These are phyloP conservation scores for Dyspetes luteomarginatus DNA, from an alignment of 2,888 invertebrate species.

Conservation along the genomic window DNA sequence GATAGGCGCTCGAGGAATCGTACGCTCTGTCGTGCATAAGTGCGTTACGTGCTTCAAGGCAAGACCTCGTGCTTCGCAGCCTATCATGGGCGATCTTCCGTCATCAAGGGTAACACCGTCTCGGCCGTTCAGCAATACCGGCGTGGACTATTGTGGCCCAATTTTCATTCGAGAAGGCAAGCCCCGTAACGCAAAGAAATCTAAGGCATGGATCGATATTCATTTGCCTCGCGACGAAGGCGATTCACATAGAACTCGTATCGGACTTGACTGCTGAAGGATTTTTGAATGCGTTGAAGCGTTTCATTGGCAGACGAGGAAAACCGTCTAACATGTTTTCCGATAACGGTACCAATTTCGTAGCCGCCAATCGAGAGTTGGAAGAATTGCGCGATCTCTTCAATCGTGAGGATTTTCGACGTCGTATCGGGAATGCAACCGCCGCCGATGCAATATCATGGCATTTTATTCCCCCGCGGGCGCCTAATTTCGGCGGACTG, in stretches of 20 bases:
- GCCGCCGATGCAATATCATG: slow-evolving; percentile 14
- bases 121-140: no score
- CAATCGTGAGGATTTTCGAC: not conserved
- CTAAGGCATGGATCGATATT: slow-evolving; percentile 70
- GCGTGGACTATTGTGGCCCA: no score
- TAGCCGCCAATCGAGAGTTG: no score
- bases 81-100: no score
- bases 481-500: no score
- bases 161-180: slow-evolving; percentile 63
- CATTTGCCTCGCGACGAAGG: slow-evolving; percentile 72
- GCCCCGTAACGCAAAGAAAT: slow-evolving; percentile 50
- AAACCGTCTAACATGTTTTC: slow-evolving; percentile 63
- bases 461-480: no score
- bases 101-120: no score
- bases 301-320: slow-evolving; percentile 69
- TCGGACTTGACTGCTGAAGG: slow-evolving; percentile 65
- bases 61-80: no score
- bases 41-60: no score
- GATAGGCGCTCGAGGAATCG: no score
- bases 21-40: no score
- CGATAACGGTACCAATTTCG: slow-evolving; percentile 71
- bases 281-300: slow-evolving; percentile 66
- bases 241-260: no score
- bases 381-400: slow-evolving; percentile 14
- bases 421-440: not conserved